Base-by-base conservation (phyloP, 30 jellyfish, hydroid and myxozoan genomes). In the Catostylus mosaicus region DNA sequence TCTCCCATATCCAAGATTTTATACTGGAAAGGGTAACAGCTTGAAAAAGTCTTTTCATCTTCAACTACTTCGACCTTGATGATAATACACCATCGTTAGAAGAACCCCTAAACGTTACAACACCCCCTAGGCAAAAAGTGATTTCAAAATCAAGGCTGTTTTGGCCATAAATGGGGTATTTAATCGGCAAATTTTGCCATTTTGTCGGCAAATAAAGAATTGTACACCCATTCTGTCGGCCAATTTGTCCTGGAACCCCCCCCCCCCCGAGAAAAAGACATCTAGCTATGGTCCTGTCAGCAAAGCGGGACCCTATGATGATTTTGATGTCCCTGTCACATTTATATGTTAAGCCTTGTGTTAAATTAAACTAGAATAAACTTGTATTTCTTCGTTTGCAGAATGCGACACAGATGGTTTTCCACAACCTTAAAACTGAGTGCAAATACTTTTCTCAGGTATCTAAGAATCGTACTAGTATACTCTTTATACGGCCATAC, bases 401-500 rank as follows among this genome's bases (percentile, higher is more conserved):
- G 80, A 36, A 36, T 68, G 80, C 64, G 16, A 23, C 80, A 18
- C 9, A 3, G 45, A 27, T 12, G 22, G 12, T 16, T 4, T 37
- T 68, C 24, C n/a, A 37, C 8, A 30, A 68, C 34, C 65, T 68
- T 9, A 45, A 18, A 20, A 32, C 37, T 0, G 80, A 65, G 37
- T 68, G 80, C 64, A 68, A 37, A 10, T 35, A 68, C 29, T 6
- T 20, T 34, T 64, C 37, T 11, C 24, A 34, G 6, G 80, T 68
- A 68, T 1, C 27, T 48, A 4, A 3, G 26, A 9, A 3, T 65
- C 5, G 36, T 61, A 1, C 18, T 8, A n/a, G 22, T 61, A 3
- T 3, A 20, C 12, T 1, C 16, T 61, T 23, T 1, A 10, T 7
- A 19, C 6, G 30, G 69, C 33, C 9, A 6, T 26, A 6, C 19